Evolutionary conservation across 1,140 invertebrate genomes (phyloP).

Genomic region (Philotrypesis tridentata): DNA sequence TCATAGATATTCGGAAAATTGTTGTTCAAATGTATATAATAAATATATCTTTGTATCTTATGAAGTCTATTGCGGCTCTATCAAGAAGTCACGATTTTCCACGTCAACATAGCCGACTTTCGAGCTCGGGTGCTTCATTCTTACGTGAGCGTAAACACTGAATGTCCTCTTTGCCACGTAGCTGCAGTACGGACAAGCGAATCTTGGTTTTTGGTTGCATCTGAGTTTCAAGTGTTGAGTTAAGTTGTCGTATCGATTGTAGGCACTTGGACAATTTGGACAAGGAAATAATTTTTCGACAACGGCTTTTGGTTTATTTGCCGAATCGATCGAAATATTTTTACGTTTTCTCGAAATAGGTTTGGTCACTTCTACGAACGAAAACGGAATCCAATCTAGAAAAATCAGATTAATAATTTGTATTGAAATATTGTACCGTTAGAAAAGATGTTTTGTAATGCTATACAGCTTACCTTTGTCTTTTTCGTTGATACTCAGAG

Average conservation of each 20-base stretch:
- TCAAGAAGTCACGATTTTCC: neutral
- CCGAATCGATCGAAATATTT: no score
- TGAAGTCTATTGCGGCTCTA: slow-evolving; percentile 13
- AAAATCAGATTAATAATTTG: neutral
- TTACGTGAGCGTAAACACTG: slow-evolving; percentile 61
- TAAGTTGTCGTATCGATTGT: slow-evolving; percentile 74
- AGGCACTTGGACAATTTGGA: slow-evolving; percentile 73
- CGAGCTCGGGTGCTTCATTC: slow-evolving; percentile 12
- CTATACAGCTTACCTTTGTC: neutral
- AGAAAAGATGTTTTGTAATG: no score
- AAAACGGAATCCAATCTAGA: slow-evolving; percentile 15
- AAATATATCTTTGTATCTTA: no score
- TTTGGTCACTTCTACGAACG: neutral
- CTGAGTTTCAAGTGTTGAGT: slow-evolving; percentile 72
- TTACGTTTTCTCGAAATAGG: neutral
- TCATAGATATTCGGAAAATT: no score
- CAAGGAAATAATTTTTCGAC: slow-evolving; percentile 68
- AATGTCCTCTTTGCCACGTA: slow-evolving; percentile 71
- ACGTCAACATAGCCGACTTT: slow-evolving; percentile 42
- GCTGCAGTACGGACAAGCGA: slow-evolving; percentile 70
- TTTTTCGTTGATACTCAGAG: slow-evolving; percentile 1
- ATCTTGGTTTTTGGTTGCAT: slow-evolving; percentile 73
- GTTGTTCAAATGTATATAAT: no score
- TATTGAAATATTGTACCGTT: no score
- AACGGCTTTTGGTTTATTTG: neutral